Conservation (phyloP, 2,113 vertebrate genomes). For the Puma concolor region DNA sequence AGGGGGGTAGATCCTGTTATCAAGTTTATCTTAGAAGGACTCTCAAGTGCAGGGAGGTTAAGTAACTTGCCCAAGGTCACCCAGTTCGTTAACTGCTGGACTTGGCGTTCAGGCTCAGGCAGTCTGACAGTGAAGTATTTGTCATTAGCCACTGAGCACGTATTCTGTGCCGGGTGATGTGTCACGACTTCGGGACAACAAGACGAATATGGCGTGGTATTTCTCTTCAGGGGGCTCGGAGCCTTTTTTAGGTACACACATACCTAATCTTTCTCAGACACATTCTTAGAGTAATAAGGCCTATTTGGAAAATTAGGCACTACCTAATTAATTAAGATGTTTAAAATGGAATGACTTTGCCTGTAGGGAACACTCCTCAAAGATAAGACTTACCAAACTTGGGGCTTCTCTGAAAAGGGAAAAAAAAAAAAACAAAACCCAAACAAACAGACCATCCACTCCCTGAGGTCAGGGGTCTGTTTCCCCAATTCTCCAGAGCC, state of each 20-base stretch:
- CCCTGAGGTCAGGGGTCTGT: background rate
- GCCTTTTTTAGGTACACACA: background rate
- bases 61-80: background rate
- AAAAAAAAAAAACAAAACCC: background rate
- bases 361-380: background rate
- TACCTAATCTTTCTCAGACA: background rate
- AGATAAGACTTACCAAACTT: constrained; percentile 69
- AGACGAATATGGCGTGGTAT: background rate
- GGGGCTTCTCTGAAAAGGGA: constrained; percentile 56
- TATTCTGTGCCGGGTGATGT: background rate
- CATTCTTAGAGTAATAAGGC: background rate
- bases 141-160: background rate
- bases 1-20: background rate
- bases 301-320: constrained; percentile 39
- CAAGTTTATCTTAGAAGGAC: background rate
- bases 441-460: background rate
- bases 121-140: background rate
- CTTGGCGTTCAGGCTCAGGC: background rate
- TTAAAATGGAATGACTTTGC: constrained; percentile 15
- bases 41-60: background rate
- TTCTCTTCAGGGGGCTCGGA: background rate
- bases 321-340: background rate
- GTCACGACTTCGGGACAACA: background rate
- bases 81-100: background rate
- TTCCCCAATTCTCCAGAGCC: background rate